Base-by-base conservation (phyloP, 2,113 vertebrate genomes). In the Antennarius striatus region DNA sequence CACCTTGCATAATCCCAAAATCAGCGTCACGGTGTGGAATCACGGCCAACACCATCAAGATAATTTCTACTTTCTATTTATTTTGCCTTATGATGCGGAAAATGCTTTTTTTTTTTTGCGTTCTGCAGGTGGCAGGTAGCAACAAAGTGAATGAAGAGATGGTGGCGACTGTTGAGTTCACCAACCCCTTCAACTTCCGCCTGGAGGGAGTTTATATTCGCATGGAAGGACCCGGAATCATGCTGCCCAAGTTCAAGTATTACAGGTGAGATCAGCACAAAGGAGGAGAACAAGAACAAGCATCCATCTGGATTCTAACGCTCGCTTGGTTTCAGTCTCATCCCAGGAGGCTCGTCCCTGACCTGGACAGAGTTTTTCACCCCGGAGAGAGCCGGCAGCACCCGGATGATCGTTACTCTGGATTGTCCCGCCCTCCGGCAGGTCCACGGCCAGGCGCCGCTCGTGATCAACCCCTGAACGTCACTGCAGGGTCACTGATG, bases 401-500 rank as follows among this genome's bases (percentile, higher is more conserved):
- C 92, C 75, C 94, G 93, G 81, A 52, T 99, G 87, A 93, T 98
- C 22, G 95, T 94, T 72, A 95, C 93, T 53, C 86, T 98, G 83
- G 96, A 92, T 84, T 96, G 93, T 59, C 70, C 94, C 29, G 85
- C 92, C 65, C 88, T 99, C 84, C 91, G 95, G 69, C 95, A 98
- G 40, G 95, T 99, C 53, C 90, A 90, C 0, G 96, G 96, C 5
- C 92, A 95, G 86, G 83, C 90, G 0, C 49, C 86, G 8, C 1
- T 94, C 76, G 87, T 62, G 13, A 53, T 93, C 13, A 1, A 52
- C 1, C 63, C 79, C 43, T 91, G 68, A 88, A 64, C 56, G 53
- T 3, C 53, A 0, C 12, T 0, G 15, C n/a, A 63, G 39, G 16
- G 30, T n/a, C 32, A 2, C 30, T 0, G 32, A 49, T 0, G 0